These are phyloP conservation scores for Heterodera filipjevi DNA, from an alignment of 2,888 invertebrate species.

Conservation along the genomic window DNA sequence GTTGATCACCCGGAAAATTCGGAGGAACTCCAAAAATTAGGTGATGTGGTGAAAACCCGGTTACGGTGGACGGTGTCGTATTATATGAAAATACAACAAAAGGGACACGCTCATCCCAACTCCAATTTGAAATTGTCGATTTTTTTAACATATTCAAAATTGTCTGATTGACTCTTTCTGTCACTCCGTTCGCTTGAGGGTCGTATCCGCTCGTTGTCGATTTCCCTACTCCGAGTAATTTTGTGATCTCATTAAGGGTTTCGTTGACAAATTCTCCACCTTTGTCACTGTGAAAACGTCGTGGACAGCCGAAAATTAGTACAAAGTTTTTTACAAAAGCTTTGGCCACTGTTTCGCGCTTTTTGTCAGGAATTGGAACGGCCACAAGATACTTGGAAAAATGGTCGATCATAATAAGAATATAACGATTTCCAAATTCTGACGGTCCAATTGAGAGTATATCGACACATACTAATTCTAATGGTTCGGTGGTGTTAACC, in stretches of 20 bases:
- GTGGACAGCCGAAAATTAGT: background rate
- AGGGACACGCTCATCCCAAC: constrained; percentile 20
- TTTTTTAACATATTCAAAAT: background rate
- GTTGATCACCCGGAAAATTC: background rate
- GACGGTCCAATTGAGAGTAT: constrained; percentile 31
- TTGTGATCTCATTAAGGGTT: background rate
- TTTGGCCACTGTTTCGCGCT: constrained; percentile 43
- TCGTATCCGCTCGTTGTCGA: constrained; percentile 1
- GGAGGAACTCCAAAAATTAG: background rate
- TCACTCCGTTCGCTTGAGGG: constrained; percentile 11
- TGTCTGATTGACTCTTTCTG: constrained; percentile 20
- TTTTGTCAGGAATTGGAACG: constrained; percentile 54
- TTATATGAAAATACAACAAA: constrained; percentile 23
- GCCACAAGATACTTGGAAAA: constrained; percentile 47
- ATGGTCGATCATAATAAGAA: constrained; percentile 26
- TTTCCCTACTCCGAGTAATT: background rate
- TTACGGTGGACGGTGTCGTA: background rate
- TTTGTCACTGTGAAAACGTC: constrained; percentile 44
- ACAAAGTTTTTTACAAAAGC: constrained; percentile 42
- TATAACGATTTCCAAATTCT: constrained; percentile 31
- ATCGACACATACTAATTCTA: constrained; percentile 39
- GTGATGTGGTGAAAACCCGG: background rate
- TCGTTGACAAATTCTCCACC: constrained; percentile 43
- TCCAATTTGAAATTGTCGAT: background rate
- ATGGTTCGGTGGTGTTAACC: constrained; percentile 18